Evolutionary conservation across 2,113 vertebrate genomes (phyloP), one percentile per base, ranked within the genome.

Genomic region (Corydoras sp.): DNA sequence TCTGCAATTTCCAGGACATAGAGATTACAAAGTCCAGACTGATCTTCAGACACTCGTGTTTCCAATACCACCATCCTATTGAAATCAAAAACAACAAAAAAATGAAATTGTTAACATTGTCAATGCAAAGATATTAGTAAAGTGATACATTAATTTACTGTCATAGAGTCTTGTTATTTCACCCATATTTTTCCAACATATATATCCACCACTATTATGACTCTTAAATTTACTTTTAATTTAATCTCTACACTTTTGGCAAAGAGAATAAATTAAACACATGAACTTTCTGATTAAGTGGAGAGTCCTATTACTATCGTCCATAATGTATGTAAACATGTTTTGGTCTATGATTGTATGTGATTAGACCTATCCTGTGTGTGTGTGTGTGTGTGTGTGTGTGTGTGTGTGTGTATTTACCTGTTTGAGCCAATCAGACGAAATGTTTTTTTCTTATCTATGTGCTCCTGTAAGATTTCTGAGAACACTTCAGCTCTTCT

Each of bases 1-100:
- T 89, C 85, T 3, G 84, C 87, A 0, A 86, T 80, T 73, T 93
- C 92, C 81, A 93, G 88, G 71, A 94, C 78, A 55, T 93, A 94
- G 50, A 96, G 87, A 82, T 92, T 95, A 83, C 91, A 92, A 65
- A 88, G 73, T 11, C 90, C 91, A 0, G 79, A 82, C 11, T 87
- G 90, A 29, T 93, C 88, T 3, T 91, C 89, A 0, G 68, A 81
- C 13, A 75, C 86, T n/a, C 83, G 88, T 0, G 87, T 93, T 84
- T 95, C 93, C 82, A 96, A 59, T 71, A 96, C 84, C 8, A 93
- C 85, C 74, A 88, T 88, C 82, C 93, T 96, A 82, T 72, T 43
- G 7, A 43, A 43, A 43, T 5, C 35, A 43, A 43, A 43, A 43
- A 43, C 7, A 43, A 43, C 35, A 9, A 48, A 61, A 29, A 29